Base-by-base conservation (phyloP, 2,113 vertebrate species). In the Cavia porcellus region DNA sequence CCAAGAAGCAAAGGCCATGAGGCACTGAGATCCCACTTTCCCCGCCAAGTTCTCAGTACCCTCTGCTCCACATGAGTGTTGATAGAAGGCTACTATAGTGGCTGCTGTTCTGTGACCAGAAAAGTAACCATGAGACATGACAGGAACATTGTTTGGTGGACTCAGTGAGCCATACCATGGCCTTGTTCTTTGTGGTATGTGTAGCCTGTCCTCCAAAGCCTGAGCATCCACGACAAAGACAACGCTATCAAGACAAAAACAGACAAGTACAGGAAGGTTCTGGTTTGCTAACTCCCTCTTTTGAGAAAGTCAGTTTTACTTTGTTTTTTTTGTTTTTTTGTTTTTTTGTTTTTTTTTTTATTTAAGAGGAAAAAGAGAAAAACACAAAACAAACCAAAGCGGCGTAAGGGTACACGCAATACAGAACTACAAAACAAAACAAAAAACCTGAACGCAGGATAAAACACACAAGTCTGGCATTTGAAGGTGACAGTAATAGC, bases 191-290 rank as follows among this genome's bases (percentile, higher is more conserved):
- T 55, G 35, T 38, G 61, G 90, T 28, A 2, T 91, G 35, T 52
- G 9, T 15, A 61, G 80, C 8, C n/a, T 47, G 55, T 19, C 42
- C 68, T 85, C 50, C 12, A 22, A 55, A 55, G 42, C 42, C 19
- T 32, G 11, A 24, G 19, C n/a, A 11, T 38, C 45, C 28, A 20
- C 30, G 17, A 38, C 1, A 3, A 12, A 47, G 38, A 9, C 0
- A n/a, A 52, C 5, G 0, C 64, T 28, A 17, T 24, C 12, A 10
- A 3, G 7, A 32, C 4, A 20, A 4, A 32, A 8, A 2, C 8
- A 42, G 42, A 38, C 52, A 64, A 62, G 47, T 10, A 0, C 15
- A 3, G 59, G 35, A 70, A 89, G 74, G 12, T 47, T 55, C n/a
- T 35, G 7, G 38, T n/a, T 42, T 82, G 19, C 7, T 57, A 62